These are phyloP conservation scores for Oceanites oceanicus DNA, from an alignment of 2,113 vertebrate genomes.

Conservation along the genomic window DNA sequence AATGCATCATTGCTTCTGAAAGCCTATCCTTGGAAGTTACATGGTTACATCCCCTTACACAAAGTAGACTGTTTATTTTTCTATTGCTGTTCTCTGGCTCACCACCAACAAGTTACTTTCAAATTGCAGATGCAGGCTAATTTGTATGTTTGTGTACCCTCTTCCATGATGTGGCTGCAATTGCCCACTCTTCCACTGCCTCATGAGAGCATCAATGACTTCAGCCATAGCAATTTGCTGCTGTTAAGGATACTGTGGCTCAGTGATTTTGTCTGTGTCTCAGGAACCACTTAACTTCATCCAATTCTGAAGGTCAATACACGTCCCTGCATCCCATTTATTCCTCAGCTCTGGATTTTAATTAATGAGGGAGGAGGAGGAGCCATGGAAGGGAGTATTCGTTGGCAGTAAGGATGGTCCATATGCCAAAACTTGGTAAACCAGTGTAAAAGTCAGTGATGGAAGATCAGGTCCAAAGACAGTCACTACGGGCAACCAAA, in stretches of 20 bases:
- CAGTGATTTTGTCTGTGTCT: background rate
- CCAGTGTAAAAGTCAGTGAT: background rate
- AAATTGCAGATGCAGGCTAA: background rate
- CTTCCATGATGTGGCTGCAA: background rate
- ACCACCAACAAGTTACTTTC: background rate
- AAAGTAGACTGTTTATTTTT: background rate
- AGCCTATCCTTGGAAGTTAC: background rate
- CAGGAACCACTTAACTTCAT: background rate
- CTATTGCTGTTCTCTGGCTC: background rate
- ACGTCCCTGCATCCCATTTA: background rate
- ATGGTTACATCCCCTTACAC: background rate
- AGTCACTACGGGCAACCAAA: background rate
- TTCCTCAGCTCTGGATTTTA: background rate
- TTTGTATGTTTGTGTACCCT: background rate
- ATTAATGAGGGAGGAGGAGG: background rate
- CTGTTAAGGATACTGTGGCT: background rate
- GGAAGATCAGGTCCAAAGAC: background rate
- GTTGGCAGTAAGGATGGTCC: background rate
- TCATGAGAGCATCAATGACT: background rate
- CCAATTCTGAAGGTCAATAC: background rate
- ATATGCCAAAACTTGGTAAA: background rate
- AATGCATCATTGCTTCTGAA: background rate
- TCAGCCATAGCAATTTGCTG: background rate
- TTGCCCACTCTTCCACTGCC: background rate
- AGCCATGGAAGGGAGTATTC: background rate